Conservation (phyloP, 2,888 invertebrate genomes). For the Hemithea aestivaria region DNA sequence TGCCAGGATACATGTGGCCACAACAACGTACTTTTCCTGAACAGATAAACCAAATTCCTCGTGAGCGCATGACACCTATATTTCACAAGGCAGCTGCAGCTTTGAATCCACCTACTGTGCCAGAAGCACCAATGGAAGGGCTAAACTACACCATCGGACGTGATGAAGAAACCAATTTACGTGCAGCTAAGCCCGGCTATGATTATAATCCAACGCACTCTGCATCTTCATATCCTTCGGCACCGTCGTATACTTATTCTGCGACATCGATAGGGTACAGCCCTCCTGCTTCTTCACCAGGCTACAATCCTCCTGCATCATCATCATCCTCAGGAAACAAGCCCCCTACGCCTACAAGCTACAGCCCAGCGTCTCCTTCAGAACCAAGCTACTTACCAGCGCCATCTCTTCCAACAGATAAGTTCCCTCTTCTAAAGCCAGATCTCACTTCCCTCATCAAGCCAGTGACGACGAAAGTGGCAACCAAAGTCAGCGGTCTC, state of each 20-base stretch:
- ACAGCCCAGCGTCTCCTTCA: conserved; percentile 19
- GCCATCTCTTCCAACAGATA: conserved; percentile 27
- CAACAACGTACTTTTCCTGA: conserved; percentile 15
- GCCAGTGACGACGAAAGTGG: conserved; percentile 48
- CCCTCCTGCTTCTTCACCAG: conserved; percentile 4
- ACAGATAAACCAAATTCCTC: conserved; percentile 12
- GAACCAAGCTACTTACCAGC: conserved; percentile 8
- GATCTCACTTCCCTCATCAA: conserved; percentile 44
- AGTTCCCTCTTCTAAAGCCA: conserved; percentile 38
- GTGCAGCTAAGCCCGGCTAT: conserved; percentile 22
- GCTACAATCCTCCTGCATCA: conserved; percentile 13
- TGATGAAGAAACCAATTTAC: conserved; percentile 13
- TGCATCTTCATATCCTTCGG: conserved; percentile 16
- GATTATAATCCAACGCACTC: conserved; percentile 21
- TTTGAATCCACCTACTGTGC: conserved; percentile 8
- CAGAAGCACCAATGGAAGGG: conserved; percentile 8
- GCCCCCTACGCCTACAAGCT: conserved; percentile 14
- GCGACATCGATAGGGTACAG: conserved; percentile 22
- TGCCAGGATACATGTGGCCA: conserved; percentile 16
- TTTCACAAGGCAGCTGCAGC: conserved; percentile 14
- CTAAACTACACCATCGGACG: conserved; percentile 5
- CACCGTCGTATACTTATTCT: conserved; percentile 18
- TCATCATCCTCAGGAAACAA: conserved; percentile 7
- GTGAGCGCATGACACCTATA: conserved; percentile 14
- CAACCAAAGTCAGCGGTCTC: conserved; percentile 55